A percentile compares a stretch with the other conserved stretches of the same genome.
Conservation (phyloP, 2,797 vertebrate genomes). For the Sciurus carolinensis region DNA sequence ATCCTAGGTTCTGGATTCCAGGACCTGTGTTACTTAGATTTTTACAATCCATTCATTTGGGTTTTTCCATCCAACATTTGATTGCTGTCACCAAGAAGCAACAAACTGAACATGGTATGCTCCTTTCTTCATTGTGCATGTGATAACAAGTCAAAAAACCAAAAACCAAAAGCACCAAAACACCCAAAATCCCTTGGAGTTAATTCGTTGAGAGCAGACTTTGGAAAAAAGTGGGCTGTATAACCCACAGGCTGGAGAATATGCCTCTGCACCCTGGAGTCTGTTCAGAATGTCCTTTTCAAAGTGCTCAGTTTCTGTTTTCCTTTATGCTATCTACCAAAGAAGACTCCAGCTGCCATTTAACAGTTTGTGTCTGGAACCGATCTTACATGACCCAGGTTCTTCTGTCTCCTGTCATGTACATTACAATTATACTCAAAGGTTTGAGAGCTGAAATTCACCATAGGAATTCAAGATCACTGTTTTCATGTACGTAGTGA, state of each 20-base stretch:
- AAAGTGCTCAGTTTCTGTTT: constrained; percentile 71
- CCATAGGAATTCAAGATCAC: background rate
- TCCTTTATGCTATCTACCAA: constrained; percentile 60
- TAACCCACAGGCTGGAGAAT: background rate
- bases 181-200: background rate
- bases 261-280: constrained; percentile 37
- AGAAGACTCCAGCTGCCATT: constrained; percentile 61
- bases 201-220: constrained; percentile 36
- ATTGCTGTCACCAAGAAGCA: background rate
- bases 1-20: constrained; percentile 42
- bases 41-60: constrained; percentile 12
- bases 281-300: constrained; percentile 44
- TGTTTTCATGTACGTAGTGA: background rate
- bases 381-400: constrained; percentile 56
- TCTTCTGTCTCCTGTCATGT: constrained; percentile 49
- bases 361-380: constrained; percentile 74
- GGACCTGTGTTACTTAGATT: constrained; percentile 31
- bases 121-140: constrained; percentile 1
- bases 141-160: background rate
- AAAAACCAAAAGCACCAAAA: background rate
- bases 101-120: background rate
- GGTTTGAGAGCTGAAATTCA: background rate
- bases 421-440: constrained; percentile 39
- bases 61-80: constrained; percentile 26
- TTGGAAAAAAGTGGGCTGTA: background rate